Evolutionary conservation across 2,113 vertebrate species (phyloP).

Genomic region (Natator depressus): DNA sequence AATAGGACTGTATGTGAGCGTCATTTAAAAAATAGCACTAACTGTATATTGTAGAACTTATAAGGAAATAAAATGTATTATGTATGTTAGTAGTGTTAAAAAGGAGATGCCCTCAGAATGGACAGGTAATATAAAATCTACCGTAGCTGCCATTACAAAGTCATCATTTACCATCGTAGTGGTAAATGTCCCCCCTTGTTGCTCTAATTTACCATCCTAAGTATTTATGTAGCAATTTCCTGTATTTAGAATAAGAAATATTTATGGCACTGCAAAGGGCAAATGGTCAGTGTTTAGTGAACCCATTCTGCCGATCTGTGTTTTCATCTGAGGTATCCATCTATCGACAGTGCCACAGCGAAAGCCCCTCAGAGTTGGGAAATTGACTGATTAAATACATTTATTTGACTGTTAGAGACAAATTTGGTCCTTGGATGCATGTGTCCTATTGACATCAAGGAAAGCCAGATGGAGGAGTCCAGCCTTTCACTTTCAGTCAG

Average conservation of each 20-base stretch:
- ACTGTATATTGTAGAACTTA: not conserved
- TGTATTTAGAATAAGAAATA: not conserved
- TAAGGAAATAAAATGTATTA: not conserved
- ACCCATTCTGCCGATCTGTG: not conserved
- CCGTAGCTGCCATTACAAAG: not conserved
- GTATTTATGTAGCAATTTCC: not conserved
- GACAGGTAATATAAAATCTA: not conserved
- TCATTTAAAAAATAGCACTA: constrained; percentile 19
- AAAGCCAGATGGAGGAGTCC: not conserved
- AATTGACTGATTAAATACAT: not conserved
- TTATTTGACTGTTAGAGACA: not conserved
- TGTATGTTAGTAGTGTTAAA: not conserved
- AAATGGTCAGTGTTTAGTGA: not conserved
- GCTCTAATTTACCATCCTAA: not conserved
- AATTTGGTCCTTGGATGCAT: not conserved
- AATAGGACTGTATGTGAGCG: constrained; percentile 14
- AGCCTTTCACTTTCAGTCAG: not conserved
- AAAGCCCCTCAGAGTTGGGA: not conserved
- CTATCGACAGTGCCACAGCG: not conserved
- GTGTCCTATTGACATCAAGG: not conserved
- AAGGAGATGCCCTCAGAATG: not conserved
- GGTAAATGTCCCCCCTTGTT: not conserved
- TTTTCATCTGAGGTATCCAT: not conserved
- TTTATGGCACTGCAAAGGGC: not conserved
- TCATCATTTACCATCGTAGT: not conserved